Evolutionary conservation across 2,888 invertebrate genomes (phyloP), one percentile per base, ranked within the genome.

Genomic region (Zaprionus lineosus): DNA sequence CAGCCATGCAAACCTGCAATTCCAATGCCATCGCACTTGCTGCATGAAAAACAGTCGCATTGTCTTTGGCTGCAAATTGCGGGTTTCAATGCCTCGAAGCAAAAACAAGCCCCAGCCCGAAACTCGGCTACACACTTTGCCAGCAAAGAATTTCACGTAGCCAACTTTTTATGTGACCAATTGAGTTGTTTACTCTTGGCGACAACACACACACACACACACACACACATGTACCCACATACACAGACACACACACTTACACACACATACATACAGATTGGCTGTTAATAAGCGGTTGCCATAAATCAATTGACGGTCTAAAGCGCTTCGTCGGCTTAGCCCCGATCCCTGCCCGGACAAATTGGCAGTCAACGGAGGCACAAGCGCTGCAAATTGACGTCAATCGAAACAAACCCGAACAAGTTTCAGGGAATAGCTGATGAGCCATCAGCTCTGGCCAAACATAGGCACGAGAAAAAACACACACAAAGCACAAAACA

Each of bases 281-380:
- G 46, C 52, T 48, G 67, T 57, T 74, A 67, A 74, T 77, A 74
- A 67, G 56, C 55, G 52, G 29, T 33, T 40, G 53, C 41, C 78
- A 74, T 78, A 82, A 78, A 82, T 82, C 78, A 78, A 73, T 75
- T 67, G 72, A 11, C 53, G 26, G 19, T 21, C 18, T 11, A 29
- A 50, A 44, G 6, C 55, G 46, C 34, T 34, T 33, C 26, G 11
- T n/a, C 37, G 16, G 24, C 9, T 41, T 28, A 43, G 43, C 18
- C 43, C 21, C n/a, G n/a, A n/a, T n/a, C n/a, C n/a, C n/a, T n/a
- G n/a, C n/a, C n/a, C 43, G 46, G 52, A 40, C 51, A 58, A 55
- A 34, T 47, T 56, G 19, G 19, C n/a, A n/a, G 15, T 9, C 16
- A 21, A 28, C 18, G 21, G 8, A n/a, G 50, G 31, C 36, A 26